Conservation (phyloP, 2,888 invertebrate genomes). For the Muscina levida region DNA sequence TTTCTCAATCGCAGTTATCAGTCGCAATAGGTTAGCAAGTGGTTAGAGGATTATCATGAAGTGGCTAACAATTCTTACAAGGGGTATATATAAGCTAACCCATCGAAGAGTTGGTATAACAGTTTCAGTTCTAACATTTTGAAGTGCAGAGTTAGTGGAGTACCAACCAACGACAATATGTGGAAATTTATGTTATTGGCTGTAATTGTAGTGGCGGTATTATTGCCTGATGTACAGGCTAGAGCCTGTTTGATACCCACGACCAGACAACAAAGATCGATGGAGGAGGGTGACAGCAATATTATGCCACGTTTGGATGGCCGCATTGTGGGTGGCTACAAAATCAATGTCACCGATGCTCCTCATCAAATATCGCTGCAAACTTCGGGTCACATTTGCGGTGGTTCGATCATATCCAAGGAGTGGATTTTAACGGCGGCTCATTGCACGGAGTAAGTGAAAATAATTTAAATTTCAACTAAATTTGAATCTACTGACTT, state of each 20-base stretch:
- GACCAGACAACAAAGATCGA: slow-evolving; percentile 29
- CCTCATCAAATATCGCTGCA: slow-evolving; percentile 79
- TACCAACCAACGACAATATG: too few species aligned
- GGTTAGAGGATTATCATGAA: neutral
- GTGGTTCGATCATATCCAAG: slow-evolving; percentile 77
- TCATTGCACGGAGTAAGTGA: slow-evolving; percentile 78
- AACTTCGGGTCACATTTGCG: slow-evolving; percentile 77
- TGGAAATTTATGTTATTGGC: neutral
- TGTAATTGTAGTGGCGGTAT: neutral
- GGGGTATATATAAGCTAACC: too few species aligned
- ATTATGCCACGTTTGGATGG: slow-evolving; percentile 77
- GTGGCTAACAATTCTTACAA: too few species aligned
- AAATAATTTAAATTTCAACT: neutral
- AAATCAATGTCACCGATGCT: slow-evolving; percentile 78
- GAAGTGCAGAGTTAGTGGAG: too few species aligned
- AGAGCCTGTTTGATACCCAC: slow-evolving; percentile 54
- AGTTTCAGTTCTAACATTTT: slow-evolving; percentile 29
- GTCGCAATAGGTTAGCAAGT: slow-evolving; percentile 12
- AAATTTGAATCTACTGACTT: neutral
- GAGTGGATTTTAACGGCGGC: slow-evolving; percentile 79
- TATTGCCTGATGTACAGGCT: slow-evolving; percentile 13
- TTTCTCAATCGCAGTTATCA: neutral
- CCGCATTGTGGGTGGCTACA: slow-evolving; percentile 78
- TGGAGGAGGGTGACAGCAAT: neutral
- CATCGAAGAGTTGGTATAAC: slow-evolving; percentile 14